Evolutionary conservation across 2,888 invertebrate species (phyloP).

Genomic region (Chorisops tibialis): DNA sequence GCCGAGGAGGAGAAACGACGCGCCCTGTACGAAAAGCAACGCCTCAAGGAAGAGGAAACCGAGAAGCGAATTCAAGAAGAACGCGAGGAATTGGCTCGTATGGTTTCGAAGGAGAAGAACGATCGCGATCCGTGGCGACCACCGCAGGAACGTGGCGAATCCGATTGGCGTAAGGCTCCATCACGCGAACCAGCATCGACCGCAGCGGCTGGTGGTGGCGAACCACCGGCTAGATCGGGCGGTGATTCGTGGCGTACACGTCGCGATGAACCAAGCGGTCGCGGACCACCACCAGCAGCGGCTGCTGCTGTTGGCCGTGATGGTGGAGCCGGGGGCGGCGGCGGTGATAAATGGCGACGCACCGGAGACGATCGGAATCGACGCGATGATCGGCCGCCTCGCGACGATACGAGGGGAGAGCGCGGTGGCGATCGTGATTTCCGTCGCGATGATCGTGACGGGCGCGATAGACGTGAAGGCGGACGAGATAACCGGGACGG

Average conservation of each 20-base stretch:
- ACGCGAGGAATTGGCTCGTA: conserved; percentile 46
- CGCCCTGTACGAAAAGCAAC: conserved; percentile 57
- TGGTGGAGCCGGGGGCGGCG: conserved; percentile 6
- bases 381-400: conserved; percentile 6
- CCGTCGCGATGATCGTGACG: conserved; percentile 30
- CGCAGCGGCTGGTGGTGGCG: conserved; percentile 30
- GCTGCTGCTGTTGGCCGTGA: not conserved
- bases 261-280: no score
- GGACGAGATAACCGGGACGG: conserved; percentile 31
- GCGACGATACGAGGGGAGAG: conserved; percentile 7
- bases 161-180: conserved; percentile 24
- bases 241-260: not conserved
- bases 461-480: conserved; percentile 36
- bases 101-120: conserved; percentile 46
- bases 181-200: conserved; percentile 35
- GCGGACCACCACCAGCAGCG: not conserved
- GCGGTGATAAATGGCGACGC: conserved; percentile 34
- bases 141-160: conserved; percentile 42
- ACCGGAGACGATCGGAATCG: conserved; percentile 17
- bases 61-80: conserved; percentile 61
- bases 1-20: conserved; percentile 50
- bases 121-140: conserved; percentile 44
- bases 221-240: not conserved
- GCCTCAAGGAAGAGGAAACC: conserved; percentile 70
- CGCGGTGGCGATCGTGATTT: conserved; percentile 8